Evolutionary conservation across 2,797 vertebrate genomes (phyloP), one percentile per base, ranked within the genome.

Genomic region (Microctenopoma lineatum): DNA sequence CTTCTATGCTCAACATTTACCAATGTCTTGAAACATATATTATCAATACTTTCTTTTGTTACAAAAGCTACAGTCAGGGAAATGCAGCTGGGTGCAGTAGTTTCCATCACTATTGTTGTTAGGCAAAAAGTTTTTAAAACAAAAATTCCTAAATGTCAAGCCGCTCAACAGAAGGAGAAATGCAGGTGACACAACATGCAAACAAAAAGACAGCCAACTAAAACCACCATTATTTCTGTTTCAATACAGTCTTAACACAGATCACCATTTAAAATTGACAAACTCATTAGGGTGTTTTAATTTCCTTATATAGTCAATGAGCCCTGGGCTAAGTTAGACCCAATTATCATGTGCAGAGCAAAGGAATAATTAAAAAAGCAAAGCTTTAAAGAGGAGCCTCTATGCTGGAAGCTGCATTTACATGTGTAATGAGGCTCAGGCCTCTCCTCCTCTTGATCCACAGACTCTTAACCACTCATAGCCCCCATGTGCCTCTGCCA

Each of bases 371-470:
- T 92, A 88, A 90, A 89, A 87, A 84, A 85, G 59, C 79, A 79
- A 73, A 77, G 78, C 85, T 89, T 87, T 84, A 85, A 90, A 89
- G 62, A 45, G 70, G 62, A 75, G 83, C 80, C 81, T 89, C 85
- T 72, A 76, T 80, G 87, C 91, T 84, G 85, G 84, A 89, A 91
- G 88, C 85, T 75, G 82, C 88, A 91, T 90, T 90, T 89, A 90
- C 89, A 90, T 84, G 88, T 88, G 81, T 91, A 92, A 93, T 92
- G 90, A 92, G 84, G 75, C 76, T 81, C 82, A 87, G 85, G 79
- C 80, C 70, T 87, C 81, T 79, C 70, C 78, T 79, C 72, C 70
- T 75, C 86, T 83, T 84, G 79, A 86, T 91, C 89, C 68, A 61
- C 62, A 84, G 71, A 77, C 77, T 84, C 81, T 84, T 89, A 88